Evolutionary conservation across 92 coral and sea anemone genomes (phyloP).

Genomic region (Porites rus): DNA sequence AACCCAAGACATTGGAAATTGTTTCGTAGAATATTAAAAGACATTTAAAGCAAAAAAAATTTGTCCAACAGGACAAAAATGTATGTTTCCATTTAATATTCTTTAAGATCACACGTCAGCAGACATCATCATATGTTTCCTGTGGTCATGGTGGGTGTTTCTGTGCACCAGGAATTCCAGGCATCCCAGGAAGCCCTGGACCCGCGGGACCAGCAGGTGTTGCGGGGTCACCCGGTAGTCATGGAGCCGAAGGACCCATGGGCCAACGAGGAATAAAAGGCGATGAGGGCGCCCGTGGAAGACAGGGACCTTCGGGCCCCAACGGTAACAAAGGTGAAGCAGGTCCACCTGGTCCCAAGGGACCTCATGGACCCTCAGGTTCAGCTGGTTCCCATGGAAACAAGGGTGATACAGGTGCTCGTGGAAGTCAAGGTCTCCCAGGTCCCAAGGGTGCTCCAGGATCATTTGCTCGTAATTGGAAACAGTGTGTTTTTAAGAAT

Average conservation of each 20-base stretch:
- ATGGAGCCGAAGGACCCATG: constrained; percentile 14
- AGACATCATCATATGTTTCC: neutral
- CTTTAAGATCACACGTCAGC: neutral
- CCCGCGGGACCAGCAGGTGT: constrained; percentile 27
- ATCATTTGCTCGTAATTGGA: neutral
- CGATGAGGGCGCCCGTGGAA: constrained; percentile 11
- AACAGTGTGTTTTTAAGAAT: constrained; percentile 18
- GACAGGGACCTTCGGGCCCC: constrained; percentile 1
- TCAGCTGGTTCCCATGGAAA: neutral
- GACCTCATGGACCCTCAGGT: neutral
- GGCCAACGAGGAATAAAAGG: constrained; percentile 26
- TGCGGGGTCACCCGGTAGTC: constrained; percentile 29
- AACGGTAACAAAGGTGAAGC: neutral
- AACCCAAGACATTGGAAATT: neutral
- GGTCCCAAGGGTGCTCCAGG: neutral
- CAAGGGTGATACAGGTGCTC: constrained; percentile 4
- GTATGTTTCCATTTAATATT: neutral
- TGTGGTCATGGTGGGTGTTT: neutral
- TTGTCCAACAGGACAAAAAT: neutral
- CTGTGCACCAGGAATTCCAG: constrained; percentile 32
- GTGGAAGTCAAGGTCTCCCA: neutral
- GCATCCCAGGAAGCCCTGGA: constrained; percentile 43
- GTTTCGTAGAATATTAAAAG: neutral
- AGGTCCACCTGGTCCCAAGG: constrained; percentile 1
- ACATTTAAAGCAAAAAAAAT: no score